Evolutionary conservation across 1,140 invertebrate genomes (phyloP).

Genomic region (Drosophila lacertosa): DNA sequence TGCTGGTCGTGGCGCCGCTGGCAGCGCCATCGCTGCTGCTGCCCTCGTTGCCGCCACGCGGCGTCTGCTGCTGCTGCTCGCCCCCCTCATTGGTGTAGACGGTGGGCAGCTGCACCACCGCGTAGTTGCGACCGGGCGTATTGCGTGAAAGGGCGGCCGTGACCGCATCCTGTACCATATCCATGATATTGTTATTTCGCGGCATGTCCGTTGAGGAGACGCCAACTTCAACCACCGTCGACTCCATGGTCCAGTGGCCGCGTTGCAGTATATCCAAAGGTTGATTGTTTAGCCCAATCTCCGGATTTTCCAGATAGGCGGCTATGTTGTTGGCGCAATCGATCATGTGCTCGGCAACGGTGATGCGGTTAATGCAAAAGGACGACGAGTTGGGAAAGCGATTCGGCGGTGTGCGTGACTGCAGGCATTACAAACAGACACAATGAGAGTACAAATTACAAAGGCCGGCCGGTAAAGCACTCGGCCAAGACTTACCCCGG

Average conservation of each 20-base stretch:
- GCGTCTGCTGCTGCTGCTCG: slow-evolving; percentile 19
- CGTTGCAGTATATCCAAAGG: slow-evolving; percentile 79
- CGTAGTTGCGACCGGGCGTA: slow-evolving; percentile 72
- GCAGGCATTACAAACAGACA: background rate
- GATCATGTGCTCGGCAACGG: slow-evolving; percentile 82
- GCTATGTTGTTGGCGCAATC: slow-evolving; percentile 83
- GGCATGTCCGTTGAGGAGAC: slow-evolving; percentile 79
- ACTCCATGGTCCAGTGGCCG: slow-evolving; percentile 83
- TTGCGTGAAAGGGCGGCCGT: slow-evolving; percentile 76
- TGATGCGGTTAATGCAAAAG: slow-evolving; percentile 83
- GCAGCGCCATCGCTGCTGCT: slow-evolving; percentile 27
- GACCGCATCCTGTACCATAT: slow-evolving; percentile 81
- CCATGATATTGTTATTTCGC: slow-evolving; percentile 82
- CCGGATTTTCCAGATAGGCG: slow-evolving; percentile 79
- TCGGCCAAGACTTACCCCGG: slow-evolving; percentile 46
- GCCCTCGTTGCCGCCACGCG: background rate
- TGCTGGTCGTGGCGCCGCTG: slow-evolving; percentile 7
- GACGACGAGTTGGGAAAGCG: slow-evolving; percentile 79
- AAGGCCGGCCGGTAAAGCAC: no score
- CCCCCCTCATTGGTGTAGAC: slow-evolving; percentile 67
- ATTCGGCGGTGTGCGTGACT: slow-evolving; percentile 56
- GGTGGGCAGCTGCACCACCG: slow-evolving; percentile 74
- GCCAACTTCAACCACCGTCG: slow-evolving; percentile 83
- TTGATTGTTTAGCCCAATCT: slow-evolving; percentile 77
- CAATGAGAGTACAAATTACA: background rate